Conservation (phyloP, 2,888 invertebrate species). For the Chaetogeoica ovagalla region DNA sequence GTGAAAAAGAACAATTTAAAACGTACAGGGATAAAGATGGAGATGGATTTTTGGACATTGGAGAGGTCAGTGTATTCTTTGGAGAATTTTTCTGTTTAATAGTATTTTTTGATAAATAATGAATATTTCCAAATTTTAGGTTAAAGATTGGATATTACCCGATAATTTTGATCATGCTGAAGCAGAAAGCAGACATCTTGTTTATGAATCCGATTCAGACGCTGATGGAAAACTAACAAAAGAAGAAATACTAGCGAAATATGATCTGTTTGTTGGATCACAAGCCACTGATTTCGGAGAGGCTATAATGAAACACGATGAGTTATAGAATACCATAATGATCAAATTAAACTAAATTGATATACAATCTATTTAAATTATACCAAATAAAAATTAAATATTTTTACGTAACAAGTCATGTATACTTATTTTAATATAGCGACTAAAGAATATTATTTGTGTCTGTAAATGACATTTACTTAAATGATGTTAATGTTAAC, state of each 20-base stretch:
- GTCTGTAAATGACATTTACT: conserved; percentile 1
- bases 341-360: too few species aligned
- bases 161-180: conserved; percentile 96
- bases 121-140: conserved; percentile 59
- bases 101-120: conserved; percentile 39
- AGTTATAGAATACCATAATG: conserved; percentile 69
- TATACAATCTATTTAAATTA: not conserved
- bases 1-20: conserved; percentile 88
- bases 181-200: conserved; percentile 92
- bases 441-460: not conserved
- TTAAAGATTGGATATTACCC: conserved; percentile 90
- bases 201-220: conserved; percentile 91
- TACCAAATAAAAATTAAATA: not conserved
- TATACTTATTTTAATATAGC: not conserved
- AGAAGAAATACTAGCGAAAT: conserved; percentile 88
- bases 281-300: conserved; percentile 99
- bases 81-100: not conserved
- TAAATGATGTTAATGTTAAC: conserved; percentile 9
- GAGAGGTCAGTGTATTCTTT: conserved; percentile 68
- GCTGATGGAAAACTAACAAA: conserved; percentile 87
- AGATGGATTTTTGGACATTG: conserved; percentile 85
- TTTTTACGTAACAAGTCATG: not conserved
- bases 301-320: conserved; percentile 91
- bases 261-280: conserved; percentile 96
- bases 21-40: conserved; percentile 81